These are phyloP conservation scores for Odontomachus brunneus DNA, from an alignment of 1,140 invertebrate species.

Conservation along the genomic window DNA sequence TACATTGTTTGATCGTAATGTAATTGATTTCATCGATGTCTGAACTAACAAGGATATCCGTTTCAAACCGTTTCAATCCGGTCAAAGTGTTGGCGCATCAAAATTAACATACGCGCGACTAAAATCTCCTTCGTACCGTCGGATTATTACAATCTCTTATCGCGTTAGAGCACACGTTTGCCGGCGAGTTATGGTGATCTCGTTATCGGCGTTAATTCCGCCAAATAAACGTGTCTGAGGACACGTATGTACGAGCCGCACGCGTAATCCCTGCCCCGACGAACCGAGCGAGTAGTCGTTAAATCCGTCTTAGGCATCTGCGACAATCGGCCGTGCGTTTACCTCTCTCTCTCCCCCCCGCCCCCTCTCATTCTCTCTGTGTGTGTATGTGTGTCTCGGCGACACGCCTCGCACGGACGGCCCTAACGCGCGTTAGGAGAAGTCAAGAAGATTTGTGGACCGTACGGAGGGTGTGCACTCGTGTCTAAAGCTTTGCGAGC, in stretches of 20 bases:
- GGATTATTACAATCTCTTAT: constrained; percentile 20
- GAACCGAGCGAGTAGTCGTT: constrained; percentile 52
- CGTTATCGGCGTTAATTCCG: constrained; percentile 41
- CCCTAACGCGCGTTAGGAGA: constrained; percentile 55
- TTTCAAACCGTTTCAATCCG: not conserved
- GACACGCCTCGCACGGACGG: constrained; percentile 31
- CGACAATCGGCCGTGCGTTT: constrained; percentile 61
- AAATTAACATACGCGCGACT: not conserved
- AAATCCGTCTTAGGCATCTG: constrained; percentile 63
- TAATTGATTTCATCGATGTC: no score
- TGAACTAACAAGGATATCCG: no score
- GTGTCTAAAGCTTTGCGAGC: constrained; percentile 59
- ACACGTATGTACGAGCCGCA: constrained; percentile 42
- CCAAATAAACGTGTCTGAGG: constrained; percentile 48
- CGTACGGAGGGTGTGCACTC: constrained; percentile 65
- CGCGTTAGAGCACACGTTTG: constrained; percentile 7
- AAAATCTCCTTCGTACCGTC: not conserved
- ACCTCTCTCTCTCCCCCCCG: not conserved
- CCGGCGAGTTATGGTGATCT: constrained; percentile 14
- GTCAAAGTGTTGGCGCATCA: not conserved
- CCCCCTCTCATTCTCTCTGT: no score
- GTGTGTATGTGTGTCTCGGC: no score
- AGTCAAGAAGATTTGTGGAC: constrained; percentile 76
- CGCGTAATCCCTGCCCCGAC: constrained; percentile 46
- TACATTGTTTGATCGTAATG: no score